Percentiles rank a stretch among this genome's conserved stretches.
Conservation (phyloP, 2,888 invertebrate species). For the Tanypteryx hageni region DNA sequence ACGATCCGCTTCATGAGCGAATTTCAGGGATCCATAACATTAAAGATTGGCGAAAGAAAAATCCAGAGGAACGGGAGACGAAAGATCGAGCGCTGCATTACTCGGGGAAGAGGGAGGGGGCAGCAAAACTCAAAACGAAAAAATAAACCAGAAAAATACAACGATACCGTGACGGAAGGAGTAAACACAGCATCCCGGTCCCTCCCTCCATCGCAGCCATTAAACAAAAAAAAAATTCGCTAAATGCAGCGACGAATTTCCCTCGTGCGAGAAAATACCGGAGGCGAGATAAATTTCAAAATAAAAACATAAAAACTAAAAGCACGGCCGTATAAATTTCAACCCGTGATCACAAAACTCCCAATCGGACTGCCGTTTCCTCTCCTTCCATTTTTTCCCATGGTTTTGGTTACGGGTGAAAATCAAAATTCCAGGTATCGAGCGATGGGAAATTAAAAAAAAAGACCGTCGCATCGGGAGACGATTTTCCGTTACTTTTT, state of each 20-base stretch:
- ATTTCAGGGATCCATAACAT: too few species aligned
- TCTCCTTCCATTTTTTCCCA: neutral
- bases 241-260: neutral
- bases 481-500: conserved; percentile 1
- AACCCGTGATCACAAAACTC: neutral
- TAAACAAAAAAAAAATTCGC: neutral
- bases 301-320: neutral
- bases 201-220: too few species aligned
- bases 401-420: neutral
- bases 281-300: neutral
- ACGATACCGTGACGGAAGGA: too few species aligned
- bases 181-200: too few species aligned
- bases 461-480: neutral
- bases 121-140: too few species aligned
- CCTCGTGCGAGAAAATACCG: neutral
- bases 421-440: neutral
- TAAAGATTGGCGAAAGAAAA: too few species aligned
- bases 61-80: too few species aligned
- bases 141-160: too few species aligned
- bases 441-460: neutral
- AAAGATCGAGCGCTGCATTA: too few species aligned
- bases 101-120: too few species aligned
- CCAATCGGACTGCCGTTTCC: too few species aligned
- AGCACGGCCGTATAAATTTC: neutral
- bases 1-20: too few species aligned